Percentiles rank a stretch among this genome's conserved stretches.
Evolutionary conservation across 1,140 invertebrate species (phyloP).

Genomic region (Caerostris darwini): DNA sequence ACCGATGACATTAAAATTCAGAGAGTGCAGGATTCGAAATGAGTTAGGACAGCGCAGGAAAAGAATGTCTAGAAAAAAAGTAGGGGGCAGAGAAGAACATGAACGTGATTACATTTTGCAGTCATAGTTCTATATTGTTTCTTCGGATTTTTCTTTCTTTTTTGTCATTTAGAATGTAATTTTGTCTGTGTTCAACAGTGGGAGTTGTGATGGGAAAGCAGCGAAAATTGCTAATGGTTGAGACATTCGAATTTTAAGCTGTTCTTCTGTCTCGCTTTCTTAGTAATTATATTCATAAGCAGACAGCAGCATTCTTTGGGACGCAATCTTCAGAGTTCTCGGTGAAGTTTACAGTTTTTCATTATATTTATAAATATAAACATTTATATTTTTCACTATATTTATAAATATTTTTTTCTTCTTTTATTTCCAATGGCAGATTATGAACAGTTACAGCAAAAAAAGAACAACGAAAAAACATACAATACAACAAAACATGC

Average conservation of each 20-base stretch:
- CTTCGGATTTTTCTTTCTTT: neutral
- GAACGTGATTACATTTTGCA: slow-evolving; percentile 52
- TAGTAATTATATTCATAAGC: neutral
- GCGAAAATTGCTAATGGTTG: slow-evolving; percentile 11
- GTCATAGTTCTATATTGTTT: slow-evolving; percentile 25
- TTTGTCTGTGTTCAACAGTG: slow-evolving; percentile 7
- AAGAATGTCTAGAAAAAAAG: neutral
- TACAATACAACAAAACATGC: too few species aligned
- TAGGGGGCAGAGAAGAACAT: neutral
- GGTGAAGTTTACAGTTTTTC: too few species aligned
- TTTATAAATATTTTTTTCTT: too few species aligned
- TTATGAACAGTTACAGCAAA: too few species aligned
- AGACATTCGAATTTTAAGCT: neutral
- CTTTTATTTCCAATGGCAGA: too few species aligned
- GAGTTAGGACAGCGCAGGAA: neutral
- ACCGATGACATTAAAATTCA: slow-evolving; percentile 62
- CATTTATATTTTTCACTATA: too few species aligned
- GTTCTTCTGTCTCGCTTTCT: neutral
- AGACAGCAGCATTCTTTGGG: neutral
- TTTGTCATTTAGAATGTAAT: slow-evolving; percentile 45
- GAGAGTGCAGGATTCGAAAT: neutral
- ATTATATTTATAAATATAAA: too few species aligned
- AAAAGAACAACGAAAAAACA: too few species aligned
- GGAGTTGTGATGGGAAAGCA: neutral
- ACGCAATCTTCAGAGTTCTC: too few species aligned